phyloP scores from a whole-genome alignment of 2,113 vertebrate genomes.

The Rafetus swinhoei region DNA sequence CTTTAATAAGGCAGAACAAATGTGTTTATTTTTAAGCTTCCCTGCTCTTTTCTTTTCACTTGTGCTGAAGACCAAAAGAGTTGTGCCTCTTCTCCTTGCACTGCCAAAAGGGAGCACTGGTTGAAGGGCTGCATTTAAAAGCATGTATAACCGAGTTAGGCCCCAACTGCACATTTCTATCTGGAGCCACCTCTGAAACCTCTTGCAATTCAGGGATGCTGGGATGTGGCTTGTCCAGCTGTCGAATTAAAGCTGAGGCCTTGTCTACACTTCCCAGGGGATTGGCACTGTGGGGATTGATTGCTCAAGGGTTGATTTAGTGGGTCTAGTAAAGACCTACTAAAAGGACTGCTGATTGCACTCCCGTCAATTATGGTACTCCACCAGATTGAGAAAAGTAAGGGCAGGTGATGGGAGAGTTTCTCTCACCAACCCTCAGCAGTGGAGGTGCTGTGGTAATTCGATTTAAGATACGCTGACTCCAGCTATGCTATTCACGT shows the following conservation, averaged over 20 bases:
- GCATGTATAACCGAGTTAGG: neutral
- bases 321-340: no score
- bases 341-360: no score
- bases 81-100: constrained; percentile 36
- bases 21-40: constrained; percentile 66
- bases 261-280: no score
- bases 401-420: no score
- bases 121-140: neutral
- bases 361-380: no score
- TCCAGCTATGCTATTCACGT: no score
- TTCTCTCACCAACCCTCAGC: no score
- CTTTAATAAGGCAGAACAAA: constrained; percentile 74
- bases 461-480: no score
- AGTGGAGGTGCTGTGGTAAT: no score
- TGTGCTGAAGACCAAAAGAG: constrained; percentile 76
- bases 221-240: neutral
- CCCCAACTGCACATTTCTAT: neutral
- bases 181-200: neutral
- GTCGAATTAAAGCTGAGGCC: neutral
- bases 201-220: constrained; percentile 28
- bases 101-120: neutral
- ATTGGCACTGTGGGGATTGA: no score
- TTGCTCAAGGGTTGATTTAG: no score
- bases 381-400: no score
- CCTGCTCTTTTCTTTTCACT: constrained; percentile 64